phyloP scores from a whole-genome alignment of 2,888 invertebrate species.

The Crematogaster levior region DNA sequence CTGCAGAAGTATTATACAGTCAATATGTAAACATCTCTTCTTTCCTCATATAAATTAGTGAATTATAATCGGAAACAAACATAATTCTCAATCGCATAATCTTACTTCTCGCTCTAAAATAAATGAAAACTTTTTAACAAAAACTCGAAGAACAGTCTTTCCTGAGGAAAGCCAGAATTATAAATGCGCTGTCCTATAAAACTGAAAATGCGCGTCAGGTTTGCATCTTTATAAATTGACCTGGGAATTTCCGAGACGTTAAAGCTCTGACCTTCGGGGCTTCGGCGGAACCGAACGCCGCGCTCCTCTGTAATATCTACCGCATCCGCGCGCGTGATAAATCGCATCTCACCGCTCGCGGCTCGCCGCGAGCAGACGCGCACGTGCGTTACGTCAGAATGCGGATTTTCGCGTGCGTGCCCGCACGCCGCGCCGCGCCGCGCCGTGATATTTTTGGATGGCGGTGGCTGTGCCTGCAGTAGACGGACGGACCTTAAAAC shows the following conservation, averaged over 20 bases:
- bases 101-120: not conserved
- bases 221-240: not conserved
- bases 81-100: not conserved
- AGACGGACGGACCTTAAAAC: slow-evolving; percentile 35
- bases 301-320: not conserved
- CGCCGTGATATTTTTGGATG: slow-evolving; percentile 42
- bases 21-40: not conserved
- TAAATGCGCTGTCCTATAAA: not conserved
- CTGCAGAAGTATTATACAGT: not conserved
- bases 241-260: not conserved
- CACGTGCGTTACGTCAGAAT: slow-evolving; percentile 48
- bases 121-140: not conserved
- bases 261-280: not conserved
- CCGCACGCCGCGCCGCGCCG: not conserved
- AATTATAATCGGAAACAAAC: not conserved
- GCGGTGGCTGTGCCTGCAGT: slow-evolving; percentile 32
- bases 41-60: not conserved
- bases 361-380: not conserved
- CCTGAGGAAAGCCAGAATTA: not conserved
- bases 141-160: no score
- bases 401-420: slow-evolving; percentile 33
- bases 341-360: not conserved
- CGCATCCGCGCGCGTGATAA: slow-evolving; percentile 6
- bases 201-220: not conserved
- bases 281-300: not conserved